Base-by-base conservation (phyloP, 1,140 invertebrate genomes). In the Drosophila orosa region DNA sequence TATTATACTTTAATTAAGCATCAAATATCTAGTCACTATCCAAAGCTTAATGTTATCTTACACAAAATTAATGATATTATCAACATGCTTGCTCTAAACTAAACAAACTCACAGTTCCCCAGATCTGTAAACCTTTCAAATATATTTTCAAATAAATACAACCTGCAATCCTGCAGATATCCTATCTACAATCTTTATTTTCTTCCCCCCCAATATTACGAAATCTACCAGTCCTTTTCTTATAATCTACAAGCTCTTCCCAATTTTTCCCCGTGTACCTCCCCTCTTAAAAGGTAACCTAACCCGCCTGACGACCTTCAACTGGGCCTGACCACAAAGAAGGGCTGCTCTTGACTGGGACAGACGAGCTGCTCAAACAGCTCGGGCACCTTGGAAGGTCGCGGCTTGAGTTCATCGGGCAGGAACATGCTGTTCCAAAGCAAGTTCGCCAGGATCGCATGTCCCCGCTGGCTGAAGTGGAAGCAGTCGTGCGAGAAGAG, bases 401-500 rank as follows among this genome's bases (percentile, higher is more conserved):
- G 63, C 1, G 78, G 78, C 17, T 84, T 90, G 22, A 54, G 54
- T 0, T 76, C 91, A 67, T 61, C 91, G 10, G 94, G 94, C 83
- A 94, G 87, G 48, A 95, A 33, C 89, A 95, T 93, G 79, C 94
- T 95, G 81, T 95, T 95, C 94, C 94, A 95, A 10, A 95, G 74
- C 24, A 91, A 74, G 72, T 93, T 94, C 1, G 93, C 92, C 24
- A 77, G 39, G 33, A 89, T 90, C 3, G 94, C 93, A 71, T 96
- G 94, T 8, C 93, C 93, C 55, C 94, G 94, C 78, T 95, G 94
- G 80, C 94, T 95, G 3, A 95, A 93, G 79, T 96, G 96, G 75
- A 96, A 96, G 91, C 96, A 96, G 86, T 96, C 96, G 10, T 92
- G 91, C 2, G 95, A 93, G 39, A 96, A 93, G 80, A 94, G 95